Base-by-base conservation (phyloP, 2,888 invertebrate genomes). In the Buathra laborator region DNA sequence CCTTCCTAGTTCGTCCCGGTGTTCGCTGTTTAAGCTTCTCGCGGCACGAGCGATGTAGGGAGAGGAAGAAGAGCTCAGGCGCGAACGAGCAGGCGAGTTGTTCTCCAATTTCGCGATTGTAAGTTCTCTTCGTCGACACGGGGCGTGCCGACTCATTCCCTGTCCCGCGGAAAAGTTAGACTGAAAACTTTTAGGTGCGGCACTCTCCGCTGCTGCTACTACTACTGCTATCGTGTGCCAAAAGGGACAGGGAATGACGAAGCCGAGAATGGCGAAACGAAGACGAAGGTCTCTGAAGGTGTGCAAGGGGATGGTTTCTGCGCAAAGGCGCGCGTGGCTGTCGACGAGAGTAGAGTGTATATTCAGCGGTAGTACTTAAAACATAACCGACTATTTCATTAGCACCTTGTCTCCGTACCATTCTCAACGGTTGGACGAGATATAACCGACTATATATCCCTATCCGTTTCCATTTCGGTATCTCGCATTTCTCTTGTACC, bases 321-420 rank as follows among this genome's bases (percentile, higher is more conserved):
- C 37, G 70, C 43, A 37, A 6, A 48, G 59, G 44, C 29, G 19
- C 68, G 70, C 59, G 75, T 71, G 81, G 80, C 79, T 37, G 79
- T 80, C 79, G 85, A 86, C 86, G 83, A 84, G 84, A 43, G 85
- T 84, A 79, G 84, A 87, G 84, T 86, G 87, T 88, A 88, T 87
- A 88, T 88, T 81, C 87, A 84, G 88, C 71, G 86, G 80, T 81
- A 59, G 89, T 87, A 87, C 88, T 89, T 89, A 87, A 89, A 90
- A 88, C 90, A 90, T 90, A 89, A 89, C 89, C 89, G 88, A 88
- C 88, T 89, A 90, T 89, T 90, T 90, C 88, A 90, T 90, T 90
- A 90, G 87, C 89, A 89, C 88, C 87, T 88, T 89, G 86, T 88
- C 89, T 86, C 85, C 86, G 79, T 72, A 85, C 83, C 86, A 78